These are phyloP conservation scores for Peromyscus aztecus DNA, from an alignment of 2,797 vertebrate species.

Conservation along the genomic window DNA sequence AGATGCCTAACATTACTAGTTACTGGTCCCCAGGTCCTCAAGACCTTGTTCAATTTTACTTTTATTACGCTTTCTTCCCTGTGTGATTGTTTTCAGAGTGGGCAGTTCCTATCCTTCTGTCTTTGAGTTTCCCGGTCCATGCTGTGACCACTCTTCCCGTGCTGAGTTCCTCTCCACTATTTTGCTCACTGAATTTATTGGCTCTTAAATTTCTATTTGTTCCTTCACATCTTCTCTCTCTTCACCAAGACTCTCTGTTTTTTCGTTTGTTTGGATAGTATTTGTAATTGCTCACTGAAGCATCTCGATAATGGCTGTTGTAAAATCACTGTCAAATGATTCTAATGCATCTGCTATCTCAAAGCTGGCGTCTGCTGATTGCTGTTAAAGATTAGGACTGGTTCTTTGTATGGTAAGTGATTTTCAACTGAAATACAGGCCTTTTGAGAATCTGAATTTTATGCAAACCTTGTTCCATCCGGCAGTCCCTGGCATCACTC, in stretches of 20 bases:
- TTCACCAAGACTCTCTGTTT: neutral
- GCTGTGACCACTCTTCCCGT: neutral
- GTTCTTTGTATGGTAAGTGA: neutral
- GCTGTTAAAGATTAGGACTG: neutral
- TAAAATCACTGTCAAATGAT: neutral
- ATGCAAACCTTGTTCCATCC: neutral
- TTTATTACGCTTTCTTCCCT: neutral
- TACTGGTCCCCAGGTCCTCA: neutral
- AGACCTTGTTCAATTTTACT: neutral
- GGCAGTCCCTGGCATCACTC: neutral
- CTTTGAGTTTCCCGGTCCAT: neutral
- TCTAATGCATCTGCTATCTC: neutral
- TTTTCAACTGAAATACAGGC: neutral
- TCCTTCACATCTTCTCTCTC: neutral
- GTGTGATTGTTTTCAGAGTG: neutral
- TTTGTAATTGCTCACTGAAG: neutral
- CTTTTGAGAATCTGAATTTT: neutral
- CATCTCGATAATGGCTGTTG: neutral
- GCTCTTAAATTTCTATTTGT: neutral
- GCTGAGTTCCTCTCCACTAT: neutral
- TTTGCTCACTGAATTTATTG: neutral
- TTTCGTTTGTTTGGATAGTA: slow-evolving; percentile 8
- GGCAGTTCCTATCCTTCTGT: neutral
- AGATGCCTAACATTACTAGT: neutral
- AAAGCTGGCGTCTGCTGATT: neutral